Conservation (phyloP, 1,140 invertebrate genomes). For the Drosophila repletoides region DNA sequence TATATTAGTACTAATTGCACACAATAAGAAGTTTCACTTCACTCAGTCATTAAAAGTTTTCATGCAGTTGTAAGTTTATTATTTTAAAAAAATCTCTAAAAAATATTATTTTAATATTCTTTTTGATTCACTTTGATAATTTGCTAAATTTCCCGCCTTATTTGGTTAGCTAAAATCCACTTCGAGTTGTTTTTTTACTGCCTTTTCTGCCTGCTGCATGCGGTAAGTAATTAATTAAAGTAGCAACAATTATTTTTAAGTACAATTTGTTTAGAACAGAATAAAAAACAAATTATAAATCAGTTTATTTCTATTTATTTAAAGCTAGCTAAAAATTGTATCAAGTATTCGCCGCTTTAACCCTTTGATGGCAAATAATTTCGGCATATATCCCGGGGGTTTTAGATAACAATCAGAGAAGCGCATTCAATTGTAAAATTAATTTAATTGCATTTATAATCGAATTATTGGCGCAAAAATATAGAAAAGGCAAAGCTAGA, state of each 20-base stretch:
- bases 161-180: constrained; percentile 14
- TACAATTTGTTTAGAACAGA: not conserved
- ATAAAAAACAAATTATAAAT: not conserved
- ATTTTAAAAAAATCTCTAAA: no score
- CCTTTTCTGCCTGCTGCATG: constrained; percentile 53
- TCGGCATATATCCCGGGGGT: not conserved
- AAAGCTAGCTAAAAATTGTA: not conserved
- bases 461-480: constrained; percentile 18
- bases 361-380: not conserved
- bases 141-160: no score
- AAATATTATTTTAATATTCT: no score
- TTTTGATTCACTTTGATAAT: no score
- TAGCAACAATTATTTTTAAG: constrained; percentile 2
- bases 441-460: constrained; percentile 46
- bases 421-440: constrained; percentile 38
- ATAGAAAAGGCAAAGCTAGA: not conserved
- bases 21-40: no score
- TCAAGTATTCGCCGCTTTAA: no score
- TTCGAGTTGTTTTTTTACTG: not conserved
- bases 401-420: not conserved
- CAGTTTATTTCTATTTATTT: not conserved
- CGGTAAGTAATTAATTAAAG: constrained; percentile 63
- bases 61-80: no score
- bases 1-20: no score
- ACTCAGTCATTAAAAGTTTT: no score